Conservation (phyloP, 2,113 vertebrate species). For the Tonatia bakeri region DNA sequence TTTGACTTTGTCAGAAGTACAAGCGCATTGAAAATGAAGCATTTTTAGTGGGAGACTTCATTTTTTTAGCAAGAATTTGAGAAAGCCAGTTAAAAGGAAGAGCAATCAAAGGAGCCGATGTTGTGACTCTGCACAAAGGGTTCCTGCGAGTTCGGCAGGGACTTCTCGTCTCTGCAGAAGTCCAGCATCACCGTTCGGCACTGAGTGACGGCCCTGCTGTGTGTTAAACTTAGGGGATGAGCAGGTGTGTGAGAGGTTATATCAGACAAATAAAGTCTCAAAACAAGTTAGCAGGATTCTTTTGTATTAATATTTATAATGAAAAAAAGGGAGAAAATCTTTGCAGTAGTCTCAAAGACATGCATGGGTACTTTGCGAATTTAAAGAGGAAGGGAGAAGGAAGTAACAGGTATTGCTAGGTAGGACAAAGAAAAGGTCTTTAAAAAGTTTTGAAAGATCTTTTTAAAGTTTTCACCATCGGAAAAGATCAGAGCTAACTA, state of each 20-base stretch:
- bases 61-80: conserved; percentile 10
- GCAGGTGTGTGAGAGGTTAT: neutral
- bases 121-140: neutral
- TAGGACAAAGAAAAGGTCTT: neutral
- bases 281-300: neutral
- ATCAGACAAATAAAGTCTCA: neutral
- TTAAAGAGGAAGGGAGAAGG: neutral
- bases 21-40: neutral
- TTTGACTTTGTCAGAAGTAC: conserved; percentile 10
- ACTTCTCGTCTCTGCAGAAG: neutral
- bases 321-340: neutral
- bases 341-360: neutral
- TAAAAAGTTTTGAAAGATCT: neutral
- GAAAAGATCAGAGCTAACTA: neutral
- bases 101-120: neutral
- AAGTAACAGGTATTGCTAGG: neutral
- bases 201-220: neutral
- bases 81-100: neutral
- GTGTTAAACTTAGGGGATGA: neutral
- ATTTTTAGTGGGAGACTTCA: neutral
- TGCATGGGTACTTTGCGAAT: neutral
- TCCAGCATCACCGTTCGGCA: neutral
- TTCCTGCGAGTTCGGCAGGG: neutral
- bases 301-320: neutral
- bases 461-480: neutral